Evolutionary conservation across 2,113 vertebrate genomes (phyloP), one percentile per base, ranked within the genome.

Genomic region (Balaenoptera acutorostrata): DNA sequence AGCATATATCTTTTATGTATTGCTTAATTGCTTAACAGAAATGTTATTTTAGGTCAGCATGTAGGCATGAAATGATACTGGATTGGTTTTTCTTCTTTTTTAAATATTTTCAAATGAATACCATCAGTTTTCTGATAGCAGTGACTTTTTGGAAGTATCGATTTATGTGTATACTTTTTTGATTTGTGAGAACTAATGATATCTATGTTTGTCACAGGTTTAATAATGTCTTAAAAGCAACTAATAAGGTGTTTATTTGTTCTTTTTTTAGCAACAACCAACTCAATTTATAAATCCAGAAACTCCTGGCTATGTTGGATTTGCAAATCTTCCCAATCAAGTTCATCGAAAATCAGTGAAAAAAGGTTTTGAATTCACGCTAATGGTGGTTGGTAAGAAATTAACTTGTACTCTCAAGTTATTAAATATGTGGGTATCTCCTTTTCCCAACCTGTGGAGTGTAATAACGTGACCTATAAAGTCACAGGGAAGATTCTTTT

Each of bases 301-400:
- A 98, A 99, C 99, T 36, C 99, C 99, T 9, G 99, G 99, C 61
- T 99, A 99, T 89, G 99, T 99, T 94, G 99, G 99, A 93, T 99
- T 99, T 93, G 99, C 99, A 93, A 99, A 99, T 96, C 99, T 99
- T 95, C 99, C 99, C 41, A 99, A 99, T 97, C 99, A 99, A 98
- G 99, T 99, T 97, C 99, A 99, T 96, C 99, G 99, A 55, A 99
- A 99, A 97, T 99, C 99, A 15, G 99, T 99, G 86, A 99, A 99
- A 96, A 99, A 99, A 82, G 99, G 99, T 3, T 99, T 99, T 98
- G 99, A 99, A 98, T 99, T 99, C 97, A 99, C 99, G 4, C 99
- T 99, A 17, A 99, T 99, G 99, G 99, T 99, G 39, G 99, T 99
- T 80, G 99, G 99, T 99, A 99, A 99, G 99, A 93, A 95, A 95